Evolutionary conservation across 2,888 invertebrate species (phyloP), one percentile per base, ranked within the genome.

Genomic region (Himalopsyche kuldschensis): DNA sequence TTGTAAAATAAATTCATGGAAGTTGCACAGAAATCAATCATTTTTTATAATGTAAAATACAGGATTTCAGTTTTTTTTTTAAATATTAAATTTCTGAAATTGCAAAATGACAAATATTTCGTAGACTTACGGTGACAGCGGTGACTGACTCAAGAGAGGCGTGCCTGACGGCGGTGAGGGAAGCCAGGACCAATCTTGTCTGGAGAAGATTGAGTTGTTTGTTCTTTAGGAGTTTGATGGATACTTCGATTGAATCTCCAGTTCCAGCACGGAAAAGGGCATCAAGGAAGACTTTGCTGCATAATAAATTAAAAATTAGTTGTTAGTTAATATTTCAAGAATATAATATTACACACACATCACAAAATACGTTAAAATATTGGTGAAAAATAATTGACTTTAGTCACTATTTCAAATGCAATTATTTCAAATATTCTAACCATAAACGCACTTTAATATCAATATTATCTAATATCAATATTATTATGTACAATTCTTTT

Each of bases 221-320:
- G 87, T 91, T 94, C 86, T 94, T 94, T 78, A 97, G 90, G 78
- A 98, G 91, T 85, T 95, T 94, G 83, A 92, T 89, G 63, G 90
- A 90, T 0, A 95, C 94, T 87, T 95, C 95, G 27, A 97, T 94
- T 15, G 96, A 93, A 82, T 95, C 95, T 0, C 95, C 95, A 20
- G 95, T 96, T 35, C 95, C 96, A 0, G 97, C 93, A 82, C 95
- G 94, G 87, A 97, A 94, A 0, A 98, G 90, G 81, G 95, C 97
- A 88, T 98, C 97, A 81, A 97, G 89, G 89, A 96, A 95, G 6
- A 96, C 93, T 87, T 95, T 95, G 87, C 95, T 95, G 77, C 87
- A 47, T 75, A 47, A 30, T 24, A 63, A 17, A 75, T 41, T 41
- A 46, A 5, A 32, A 78, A 46, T 78, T 8, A 47, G 35, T 8